Evolutionary conservation across 1,140 invertebrate species (phyloP).

Genomic region (Drosophila lowei): DNA sequence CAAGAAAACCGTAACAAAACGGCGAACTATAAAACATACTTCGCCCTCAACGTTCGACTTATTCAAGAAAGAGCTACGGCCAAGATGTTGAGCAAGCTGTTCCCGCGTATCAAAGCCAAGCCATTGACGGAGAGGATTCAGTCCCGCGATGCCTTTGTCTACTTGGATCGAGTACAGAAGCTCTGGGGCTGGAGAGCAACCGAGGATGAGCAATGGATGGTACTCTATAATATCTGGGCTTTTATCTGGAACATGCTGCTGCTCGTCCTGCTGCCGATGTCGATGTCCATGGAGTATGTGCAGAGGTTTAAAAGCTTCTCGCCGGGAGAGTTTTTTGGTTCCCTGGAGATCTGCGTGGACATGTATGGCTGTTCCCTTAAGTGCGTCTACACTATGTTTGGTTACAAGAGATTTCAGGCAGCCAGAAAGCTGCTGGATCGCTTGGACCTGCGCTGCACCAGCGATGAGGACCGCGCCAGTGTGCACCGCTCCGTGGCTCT

Average conservation of each 20-base stretch:
- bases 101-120: slow-evolving; percentile 22
- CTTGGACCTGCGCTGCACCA: slow-evolving; percentile 26
- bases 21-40: slow-evolving; percentile 9
- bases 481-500: slow-evolving; percentile 7
- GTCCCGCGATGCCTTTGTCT: slow-evolving; percentile 52
- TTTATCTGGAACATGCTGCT: neutral
- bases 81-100: slow-evolving; percentile 47
- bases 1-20: neutral
- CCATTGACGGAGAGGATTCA: slow-evolving; percentile 5
- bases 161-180: slow-evolving; percentile 42
- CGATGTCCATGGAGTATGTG: slow-evolving; percentile 32
- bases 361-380: slow-evolving; percentile 23
- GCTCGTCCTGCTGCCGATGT: slow-evolving; percentile 5
- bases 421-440: slow-evolving; percentile 21
- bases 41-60: neutral
- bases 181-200: slow-evolving; percentile 46
- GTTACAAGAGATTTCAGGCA: neutral
- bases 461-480: slow-evolving; percentile 3
- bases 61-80: neutral
- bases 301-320: slow-evolving; percentile 33
- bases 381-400: slow-evolving; percentile 2
- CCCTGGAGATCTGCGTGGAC: slow-evolving; percentile 27
- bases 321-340: slow-evolving; percentile 31
- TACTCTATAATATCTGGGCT: slow-evolving; percentile 26
- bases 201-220: neutral